A percentile compares a stretch with the other conserved stretches of the same genome.
phyloP scores from a whole-genome alignment of 2,888 invertebrate species.

The Venusia cambrica region DNA sequence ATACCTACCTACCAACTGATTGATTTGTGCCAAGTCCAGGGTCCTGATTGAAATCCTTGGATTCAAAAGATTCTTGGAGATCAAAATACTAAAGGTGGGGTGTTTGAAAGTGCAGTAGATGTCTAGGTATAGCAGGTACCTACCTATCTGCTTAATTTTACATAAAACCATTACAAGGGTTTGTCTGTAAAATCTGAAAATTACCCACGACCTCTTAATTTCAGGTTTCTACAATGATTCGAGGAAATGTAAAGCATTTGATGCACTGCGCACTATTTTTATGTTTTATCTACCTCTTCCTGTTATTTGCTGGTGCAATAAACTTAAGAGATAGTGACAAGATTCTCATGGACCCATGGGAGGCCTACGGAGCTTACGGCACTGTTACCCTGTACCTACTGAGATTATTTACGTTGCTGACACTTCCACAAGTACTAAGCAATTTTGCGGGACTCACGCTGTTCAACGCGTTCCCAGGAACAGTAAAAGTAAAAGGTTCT shows the following conservation, averaged over 20 bases:
- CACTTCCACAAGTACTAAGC: slow-evolving; percentile 93
- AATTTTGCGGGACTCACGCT: slow-evolving; percentile 92
- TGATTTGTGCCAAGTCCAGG: no score
- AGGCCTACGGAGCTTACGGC: slow-evolving; percentile 88
- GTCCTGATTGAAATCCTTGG: no score
- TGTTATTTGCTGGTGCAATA: slow-evolving; percentile 84
- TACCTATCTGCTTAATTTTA: no score
- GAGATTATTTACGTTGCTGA: slow-evolving; percentile 90
- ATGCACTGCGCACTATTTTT: slow-evolving; percentile 89
- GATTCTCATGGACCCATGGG: slow-evolving; percentile 88
- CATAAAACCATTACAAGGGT: no score
- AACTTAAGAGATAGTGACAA: slow-evolving; percentile 80
- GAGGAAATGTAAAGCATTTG: slow-evolving; percentile 88
- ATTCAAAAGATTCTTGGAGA: no score
- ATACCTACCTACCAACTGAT: no score
- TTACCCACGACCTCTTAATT: no score
- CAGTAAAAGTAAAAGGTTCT: slow-evolving; percentile 92
- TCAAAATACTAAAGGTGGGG: no score
- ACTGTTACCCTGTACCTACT: slow-evolving; percentile 88
- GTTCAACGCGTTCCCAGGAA: slow-evolving; percentile 97
- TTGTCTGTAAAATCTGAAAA: no score
- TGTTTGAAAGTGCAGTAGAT: no score
- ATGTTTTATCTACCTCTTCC: slow-evolving; percentile 87
- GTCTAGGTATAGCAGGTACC: no score
- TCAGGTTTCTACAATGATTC: no score